Conservation (phyloP, 2,797 vertebrate species). For the Channallabes apus region DNA sequence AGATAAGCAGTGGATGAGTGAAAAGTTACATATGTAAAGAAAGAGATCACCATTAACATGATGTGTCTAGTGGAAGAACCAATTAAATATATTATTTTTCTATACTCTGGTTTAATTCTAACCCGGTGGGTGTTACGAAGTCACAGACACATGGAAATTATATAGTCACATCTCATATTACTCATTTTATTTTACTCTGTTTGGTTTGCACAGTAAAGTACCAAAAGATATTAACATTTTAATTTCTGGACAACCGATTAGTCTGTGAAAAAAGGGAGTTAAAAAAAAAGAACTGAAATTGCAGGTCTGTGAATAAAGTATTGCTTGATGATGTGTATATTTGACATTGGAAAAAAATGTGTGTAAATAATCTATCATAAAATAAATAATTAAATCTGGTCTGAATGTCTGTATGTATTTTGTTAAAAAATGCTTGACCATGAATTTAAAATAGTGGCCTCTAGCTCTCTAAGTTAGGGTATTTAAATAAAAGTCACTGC, state of each 20-base stretch:
- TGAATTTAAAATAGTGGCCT: neutral
- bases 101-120: constrained; percentile 43
- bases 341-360: constrained; percentile 39
- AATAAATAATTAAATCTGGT: constrained; percentile 56
- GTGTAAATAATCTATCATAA: constrained; percentile 59
- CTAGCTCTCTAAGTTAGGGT: neutral
- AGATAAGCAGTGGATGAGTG: constrained; percentile 25
- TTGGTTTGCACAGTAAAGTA: constrained; percentile 40
- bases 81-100: constrained; percentile 37
- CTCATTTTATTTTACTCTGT: constrained; percentile 32
- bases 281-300: constrained; percentile 36
- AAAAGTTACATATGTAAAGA: constrained; percentile 42
- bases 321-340: constrained; percentile 58
- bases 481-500: neutral
- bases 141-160: constrained; percentile 23
- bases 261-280: constrained; percentile 47
- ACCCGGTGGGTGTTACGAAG: constrained; percentile 25
- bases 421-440: neutral
- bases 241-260: constrained; percentile 50
- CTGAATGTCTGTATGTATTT: constrained; percentile 21
- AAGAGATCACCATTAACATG: constrained; percentile 37
- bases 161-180: constrained; percentile 31
- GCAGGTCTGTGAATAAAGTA: constrained; percentile 51
- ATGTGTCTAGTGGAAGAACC: constrained; percentile 42
- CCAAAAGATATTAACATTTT: constrained; percentile 41